These are phyloP conservation scores for Aphelinus certus DNA, from an alignment of 1,140 invertebrate genomes.

Conservation along the genomic window DNA sequence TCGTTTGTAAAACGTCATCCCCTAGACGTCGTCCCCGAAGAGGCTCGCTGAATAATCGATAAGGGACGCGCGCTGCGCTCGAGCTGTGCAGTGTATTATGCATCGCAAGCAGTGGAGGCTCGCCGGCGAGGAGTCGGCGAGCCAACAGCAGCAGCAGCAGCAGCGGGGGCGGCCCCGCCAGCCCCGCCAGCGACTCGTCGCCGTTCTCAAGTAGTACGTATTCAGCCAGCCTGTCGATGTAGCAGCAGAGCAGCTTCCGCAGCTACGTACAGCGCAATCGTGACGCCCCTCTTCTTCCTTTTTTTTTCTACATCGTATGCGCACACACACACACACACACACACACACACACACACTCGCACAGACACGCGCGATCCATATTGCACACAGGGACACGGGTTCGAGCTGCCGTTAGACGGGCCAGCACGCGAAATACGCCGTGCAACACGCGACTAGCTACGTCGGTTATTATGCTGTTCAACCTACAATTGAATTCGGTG, in stretches of 20 bases:
- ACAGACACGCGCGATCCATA: too few species aligned
- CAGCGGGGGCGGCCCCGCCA: constrained; percentile 14
- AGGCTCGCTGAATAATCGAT: too few species aligned
- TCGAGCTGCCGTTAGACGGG: too few species aligned
- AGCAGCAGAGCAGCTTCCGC: not conserved
- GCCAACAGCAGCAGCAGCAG: not conserved
- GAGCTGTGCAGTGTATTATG: not conserved
- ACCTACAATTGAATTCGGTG: too few species aligned
- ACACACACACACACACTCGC: not conserved
- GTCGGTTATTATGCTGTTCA: too few species aligned
- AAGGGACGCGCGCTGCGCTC: not conserved
- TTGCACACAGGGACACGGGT: too few species aligned
- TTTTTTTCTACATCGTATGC: too few species aligned
- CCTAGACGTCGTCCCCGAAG: too few species aligned
- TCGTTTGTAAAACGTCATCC: too few species aligned
- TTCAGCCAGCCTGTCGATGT: constrained; percentile 1
- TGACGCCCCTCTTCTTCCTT: too few species aligned
- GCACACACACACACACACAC: not conserved
- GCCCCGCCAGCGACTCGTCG: constrained; percentile 40
- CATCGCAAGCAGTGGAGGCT: not conserved
- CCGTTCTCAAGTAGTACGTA: constrained; percentile 47
- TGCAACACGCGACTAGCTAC: too few species aligned
- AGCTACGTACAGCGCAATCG: not conserved
- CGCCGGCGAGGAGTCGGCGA: constrained; percentile 18
- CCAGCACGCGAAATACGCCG: too few species aligned